Percentiles rank a stretch among this genome's conserved stretches.
phyloP scores from a whole-genome alignment of 2,888 invertebrate species.

The Clitarchus hookeri region DNA sequence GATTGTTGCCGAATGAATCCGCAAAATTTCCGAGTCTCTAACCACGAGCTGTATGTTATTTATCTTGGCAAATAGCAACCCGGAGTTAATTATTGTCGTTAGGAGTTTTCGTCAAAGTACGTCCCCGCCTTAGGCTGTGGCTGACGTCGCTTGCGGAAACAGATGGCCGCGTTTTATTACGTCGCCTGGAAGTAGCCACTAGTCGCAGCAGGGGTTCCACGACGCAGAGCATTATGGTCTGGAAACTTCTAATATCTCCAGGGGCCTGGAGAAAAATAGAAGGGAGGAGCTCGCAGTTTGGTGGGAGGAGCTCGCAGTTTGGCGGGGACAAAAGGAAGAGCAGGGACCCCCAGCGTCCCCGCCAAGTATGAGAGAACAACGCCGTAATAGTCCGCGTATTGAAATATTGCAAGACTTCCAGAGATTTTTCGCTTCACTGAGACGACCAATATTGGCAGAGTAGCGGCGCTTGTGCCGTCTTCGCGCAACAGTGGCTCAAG shows the following conservation, averaged over 20 bases:
- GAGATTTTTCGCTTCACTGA: not conserved
- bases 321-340: not conserved
- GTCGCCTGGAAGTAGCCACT: no score
- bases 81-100: no score
- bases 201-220: not conserved
- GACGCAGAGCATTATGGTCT: not conserved
- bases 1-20: no score
- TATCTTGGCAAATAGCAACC: no score
- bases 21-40: no score
- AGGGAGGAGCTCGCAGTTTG: no score
- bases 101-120: no score
- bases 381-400: slow-evolving; percentile 5
- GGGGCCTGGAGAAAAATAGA: not conserved
- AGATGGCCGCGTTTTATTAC: no score
- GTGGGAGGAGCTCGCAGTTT: not conserved
- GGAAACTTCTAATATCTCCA: slow-evolving; percentile 11
- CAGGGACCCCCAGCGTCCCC: not conserved
- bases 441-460: not conserved
- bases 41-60: no score
- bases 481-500: not conserved
- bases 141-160: no score
- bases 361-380: not conserved
- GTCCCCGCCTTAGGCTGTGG: no score
- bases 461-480: not conserved
- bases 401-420: not conserved